These are phyloP conservation scores for Phymorhynchus buccinoides DNA, from an alignment of 1,140 invertebrate genomes.

Conservation along the genomic window DNA sequence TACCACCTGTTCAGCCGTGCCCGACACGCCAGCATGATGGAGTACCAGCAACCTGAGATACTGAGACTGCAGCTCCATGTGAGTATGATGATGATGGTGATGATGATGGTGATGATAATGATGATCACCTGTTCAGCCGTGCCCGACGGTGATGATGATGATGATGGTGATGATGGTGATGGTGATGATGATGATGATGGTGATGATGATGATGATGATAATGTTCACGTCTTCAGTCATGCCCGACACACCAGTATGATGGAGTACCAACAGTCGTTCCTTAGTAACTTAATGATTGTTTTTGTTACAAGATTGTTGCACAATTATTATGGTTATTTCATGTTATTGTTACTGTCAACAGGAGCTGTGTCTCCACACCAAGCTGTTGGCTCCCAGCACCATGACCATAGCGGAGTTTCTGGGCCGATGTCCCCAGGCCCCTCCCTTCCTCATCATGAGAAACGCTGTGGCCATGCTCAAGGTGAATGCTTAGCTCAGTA, in stretches of 20 bases:
- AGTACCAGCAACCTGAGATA: conserved; percentile 82
- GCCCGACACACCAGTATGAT: conserved; percentile 80
- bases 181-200: no score
- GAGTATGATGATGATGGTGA: not conserved
- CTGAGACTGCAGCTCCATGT: conserved; percentile 86
- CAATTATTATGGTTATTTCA: conserved; percentile 26
- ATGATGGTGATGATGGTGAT: no score
- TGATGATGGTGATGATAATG: no score
- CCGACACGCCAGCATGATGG: conserved; percentile 80
- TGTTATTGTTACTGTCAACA: conserved; percentile 74
- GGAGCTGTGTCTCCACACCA: conserved; percentile 93
- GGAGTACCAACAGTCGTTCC: conserved; percentile 75
- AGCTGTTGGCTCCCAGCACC: conserved; percentile 85
- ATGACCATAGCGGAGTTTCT: conserved; percentile 88
- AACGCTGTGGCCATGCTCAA: conserved; percentile 86
- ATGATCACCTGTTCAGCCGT: no score
- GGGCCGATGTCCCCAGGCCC: conserved; percentile 87
- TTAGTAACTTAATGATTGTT: not conserved
- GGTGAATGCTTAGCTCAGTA: conserved; percentile 56
- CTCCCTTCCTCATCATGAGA: conserved; percentile 82
- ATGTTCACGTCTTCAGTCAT: conserved; percentile 79
- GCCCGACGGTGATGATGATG: no score
- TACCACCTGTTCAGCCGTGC: conserved; percentile 85
- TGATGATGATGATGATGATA: no score
- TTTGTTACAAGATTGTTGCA: not conserved